These are phyloP conservation scores for Zosterops lateralis DNA, from an alignment of 2,113 vertebrate genomes.

Conservation along the genomic window DNA sequence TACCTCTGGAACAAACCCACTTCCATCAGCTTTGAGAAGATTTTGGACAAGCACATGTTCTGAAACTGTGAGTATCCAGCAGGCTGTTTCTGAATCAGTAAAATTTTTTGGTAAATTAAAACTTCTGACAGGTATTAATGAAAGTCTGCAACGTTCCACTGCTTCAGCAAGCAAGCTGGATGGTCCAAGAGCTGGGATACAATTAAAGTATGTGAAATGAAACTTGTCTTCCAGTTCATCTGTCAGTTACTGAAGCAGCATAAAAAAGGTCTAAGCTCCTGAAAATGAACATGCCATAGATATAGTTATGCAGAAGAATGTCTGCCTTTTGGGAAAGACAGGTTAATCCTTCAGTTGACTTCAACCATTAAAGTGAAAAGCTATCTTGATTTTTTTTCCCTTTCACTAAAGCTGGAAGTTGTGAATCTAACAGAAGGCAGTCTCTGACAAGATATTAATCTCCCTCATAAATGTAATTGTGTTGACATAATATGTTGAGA, in stretches of 20 bases:
- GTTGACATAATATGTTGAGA: not conserved
- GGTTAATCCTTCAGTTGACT: not conserved
- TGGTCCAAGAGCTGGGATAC: not conserved
- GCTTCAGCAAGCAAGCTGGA: not conserved
- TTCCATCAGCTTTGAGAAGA: not conserved
- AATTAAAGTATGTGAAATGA: not conserved
- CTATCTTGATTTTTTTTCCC: not conserved
- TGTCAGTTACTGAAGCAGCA: not conserved
- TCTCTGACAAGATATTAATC: not conserved
- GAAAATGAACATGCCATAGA: not conserved
- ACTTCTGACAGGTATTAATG: not conserved
- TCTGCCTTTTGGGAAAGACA: not conserved
- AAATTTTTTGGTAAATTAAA: not conserved
- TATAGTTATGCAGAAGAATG: not conserved
- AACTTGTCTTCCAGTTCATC: not conserved
- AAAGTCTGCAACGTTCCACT: not conserved
- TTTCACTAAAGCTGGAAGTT: not conserved
- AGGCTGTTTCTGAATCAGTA: not conserved
- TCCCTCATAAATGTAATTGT: not conserved
- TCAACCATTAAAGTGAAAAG: not conserved
- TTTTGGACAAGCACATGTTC: not conserved
- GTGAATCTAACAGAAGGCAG: not conserved
- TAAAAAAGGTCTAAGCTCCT: not conserved
- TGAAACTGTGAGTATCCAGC: not conserved
- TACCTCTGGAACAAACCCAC: not conserved